phyloP scores from a whole-genome alignment of 2,797 vertebrate genomes.

The Poecile montanus region DNA sequence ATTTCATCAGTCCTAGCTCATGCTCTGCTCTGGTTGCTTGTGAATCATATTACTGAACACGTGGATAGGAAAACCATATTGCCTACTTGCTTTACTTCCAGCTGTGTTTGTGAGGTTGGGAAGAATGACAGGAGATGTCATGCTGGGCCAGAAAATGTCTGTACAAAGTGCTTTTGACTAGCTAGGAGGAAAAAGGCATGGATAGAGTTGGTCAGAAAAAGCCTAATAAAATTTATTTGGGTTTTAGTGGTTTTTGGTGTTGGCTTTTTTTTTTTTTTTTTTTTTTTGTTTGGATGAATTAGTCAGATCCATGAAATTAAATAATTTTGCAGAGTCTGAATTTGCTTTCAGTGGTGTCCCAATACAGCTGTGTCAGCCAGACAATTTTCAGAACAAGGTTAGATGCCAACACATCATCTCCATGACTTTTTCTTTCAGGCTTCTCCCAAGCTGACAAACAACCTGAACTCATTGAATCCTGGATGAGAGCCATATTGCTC shows the following conservation, averaged over 20 bases:
- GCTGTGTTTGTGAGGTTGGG: neutral
- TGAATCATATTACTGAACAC: conserved; percentile 12
- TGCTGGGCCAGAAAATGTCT: neutral
- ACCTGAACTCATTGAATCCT: neutral
- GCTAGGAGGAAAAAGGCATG: neutral
- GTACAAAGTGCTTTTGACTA: conserved; percentile 26
- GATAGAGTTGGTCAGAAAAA: neutral
- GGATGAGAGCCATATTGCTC: neutral
- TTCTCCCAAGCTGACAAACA: conserved; percentile 14
- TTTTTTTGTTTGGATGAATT: neutral
- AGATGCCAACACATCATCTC: neutral
- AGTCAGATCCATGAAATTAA: neutral
- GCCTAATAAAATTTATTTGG: neutral
- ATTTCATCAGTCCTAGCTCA: neutral
- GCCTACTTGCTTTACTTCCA: conserved; percentile 1
- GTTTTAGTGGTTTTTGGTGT: neutral
- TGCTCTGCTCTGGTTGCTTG: neutral
- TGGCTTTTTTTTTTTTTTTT: neutral
- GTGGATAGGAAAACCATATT: neutral
- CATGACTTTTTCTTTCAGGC: neutral
- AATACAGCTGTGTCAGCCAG: neutral
- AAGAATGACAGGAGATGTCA: neutral
- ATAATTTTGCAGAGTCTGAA: conserved; percentile 8
- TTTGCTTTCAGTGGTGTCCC: neutral
- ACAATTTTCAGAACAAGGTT: neutral